These are phyloP conservation scores for Drosophila pruinosa DNA, from an alignment of 1,140 invertebrate species.

Conservation along the genomic window DNA sequence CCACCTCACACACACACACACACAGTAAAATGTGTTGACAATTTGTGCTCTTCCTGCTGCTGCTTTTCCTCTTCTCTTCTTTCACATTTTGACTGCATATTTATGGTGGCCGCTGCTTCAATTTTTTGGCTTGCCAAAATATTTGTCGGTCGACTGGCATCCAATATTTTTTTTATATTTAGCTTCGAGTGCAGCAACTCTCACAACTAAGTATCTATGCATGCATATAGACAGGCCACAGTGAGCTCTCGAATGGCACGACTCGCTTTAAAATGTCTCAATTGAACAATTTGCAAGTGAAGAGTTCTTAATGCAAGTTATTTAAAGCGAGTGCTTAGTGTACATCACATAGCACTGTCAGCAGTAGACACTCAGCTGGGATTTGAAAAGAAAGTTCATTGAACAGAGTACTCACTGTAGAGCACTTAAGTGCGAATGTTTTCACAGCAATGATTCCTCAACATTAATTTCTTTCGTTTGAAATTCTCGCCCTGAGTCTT, in stretches of 20 bases:
- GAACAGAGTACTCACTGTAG: too few species aligned
- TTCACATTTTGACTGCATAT: slow-evolving; percentile 18
- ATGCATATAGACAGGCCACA: background rate
- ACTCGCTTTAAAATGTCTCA: too few species aligned
- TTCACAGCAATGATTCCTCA: background rate
- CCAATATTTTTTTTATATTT: slow-evolving; percentile 64
- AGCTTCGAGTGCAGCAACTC: slow-evolving; percentile 50
- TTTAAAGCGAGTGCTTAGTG: too few species aligned
- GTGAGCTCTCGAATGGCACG: background rate
- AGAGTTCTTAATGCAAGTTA: too few species aligned
- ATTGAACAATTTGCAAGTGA: too few species aligned
- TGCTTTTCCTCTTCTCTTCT: background rate
- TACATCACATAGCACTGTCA: too few species aligned
- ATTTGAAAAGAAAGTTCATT: too few species aligned
- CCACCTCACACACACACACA: slow-evolving; percentile 10
- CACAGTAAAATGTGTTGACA: slow-evolving; percentile 42
- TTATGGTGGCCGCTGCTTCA: slow-evolving; percentile 32
- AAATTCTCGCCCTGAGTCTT: slow-evolving; percentile 6
- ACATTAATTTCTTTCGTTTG: slow-evolving; percentile 28
- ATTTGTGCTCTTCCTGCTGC: slow-evolving; percentile 6
- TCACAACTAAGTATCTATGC: background rate
- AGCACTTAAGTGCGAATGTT: background rate
- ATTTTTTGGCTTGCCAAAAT: slow-evolving; percentile 70
- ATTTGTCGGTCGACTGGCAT: slow-evolving; percentile 68
- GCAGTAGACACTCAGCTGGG: too few species aligned